phyloP scores from a whole-genome alignment of 2,797 vertebrate species.

The Ceryle rudis region DNA sequence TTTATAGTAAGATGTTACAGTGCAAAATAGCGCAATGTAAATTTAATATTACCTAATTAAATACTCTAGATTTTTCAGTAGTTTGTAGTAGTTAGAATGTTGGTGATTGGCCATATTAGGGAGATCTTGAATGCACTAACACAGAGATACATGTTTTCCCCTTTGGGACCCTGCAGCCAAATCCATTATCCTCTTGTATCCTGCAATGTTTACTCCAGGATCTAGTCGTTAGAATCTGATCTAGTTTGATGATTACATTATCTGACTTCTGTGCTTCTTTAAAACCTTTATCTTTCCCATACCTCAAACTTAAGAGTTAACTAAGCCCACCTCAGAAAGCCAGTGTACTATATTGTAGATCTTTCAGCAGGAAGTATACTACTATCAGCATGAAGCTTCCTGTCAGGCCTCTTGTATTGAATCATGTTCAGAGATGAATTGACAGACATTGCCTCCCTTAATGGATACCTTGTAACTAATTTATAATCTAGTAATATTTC shows the following conservation, averaged over 20 bases:
- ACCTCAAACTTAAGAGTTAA: background rate
- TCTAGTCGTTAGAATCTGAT: background rate
- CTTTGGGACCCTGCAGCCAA: background rate
- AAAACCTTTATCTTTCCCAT: background rate
- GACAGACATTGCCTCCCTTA: background rate
- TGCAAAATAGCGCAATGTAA: background rate
- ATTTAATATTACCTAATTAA: background rate
- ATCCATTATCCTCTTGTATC: background rate
- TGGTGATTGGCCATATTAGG: background rate
- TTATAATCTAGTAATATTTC: background rate
- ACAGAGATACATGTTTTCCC: conserved; percentile 19
- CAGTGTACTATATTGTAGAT: background rate
- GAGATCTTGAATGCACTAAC: conserved; percentile 13
- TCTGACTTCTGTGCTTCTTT: background rate
- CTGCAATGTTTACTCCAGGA: background rate
- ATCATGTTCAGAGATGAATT: background rate
- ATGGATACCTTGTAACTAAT: background rate
- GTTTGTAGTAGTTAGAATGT: background rate
- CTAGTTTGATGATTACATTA: background rate
- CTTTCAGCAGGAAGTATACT: background rate
- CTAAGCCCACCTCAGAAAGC: conserved; percentile 8
- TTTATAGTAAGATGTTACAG: background rate
- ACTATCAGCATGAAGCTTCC: background rate
- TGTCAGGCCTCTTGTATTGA: conserved; percentile 8
- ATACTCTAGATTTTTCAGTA: background rate